phyloP scores from a whole-genome alignment of 1,140 invertebrate species.

The Euschistus heros region DNA sequence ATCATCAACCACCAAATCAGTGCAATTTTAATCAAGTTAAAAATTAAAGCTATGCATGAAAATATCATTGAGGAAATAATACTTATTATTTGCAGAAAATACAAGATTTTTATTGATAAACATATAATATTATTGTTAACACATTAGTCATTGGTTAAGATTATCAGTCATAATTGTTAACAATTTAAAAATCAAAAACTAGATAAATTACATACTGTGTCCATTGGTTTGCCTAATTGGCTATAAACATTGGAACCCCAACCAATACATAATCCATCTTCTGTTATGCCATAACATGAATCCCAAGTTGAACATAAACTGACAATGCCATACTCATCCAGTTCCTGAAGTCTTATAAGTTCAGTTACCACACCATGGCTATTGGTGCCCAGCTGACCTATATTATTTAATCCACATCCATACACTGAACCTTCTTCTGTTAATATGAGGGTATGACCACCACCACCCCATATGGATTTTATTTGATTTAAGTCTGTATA shows the following conservation, averaged over 20 bases:
- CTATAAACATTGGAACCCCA: constrained; percentile 65
- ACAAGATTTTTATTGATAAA: too few relatives aligned
- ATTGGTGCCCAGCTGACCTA: constrained; percentile 55
- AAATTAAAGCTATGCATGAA: too few relatives aligned
- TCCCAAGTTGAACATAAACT: constrained; percentile 62
- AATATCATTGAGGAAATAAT: too few relatives aligned
- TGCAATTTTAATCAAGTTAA: too few relatives aligned
- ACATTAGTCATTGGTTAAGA: too few relatives aligned
- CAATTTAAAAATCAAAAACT: too few relatives aligned
- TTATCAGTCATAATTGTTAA: too few relatives aligned
- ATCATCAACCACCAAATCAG: too few relatives aligned
- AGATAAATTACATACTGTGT: background rate
- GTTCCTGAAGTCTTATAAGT: constrained; percentile 27
- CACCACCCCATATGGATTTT: constrained; percentile 56
- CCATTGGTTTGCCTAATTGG: constrained; percentile 46
- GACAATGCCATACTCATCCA: constrained; percentile 39
- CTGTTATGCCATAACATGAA: constrained; percentile 49
- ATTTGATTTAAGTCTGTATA: constrained; percentile 35
- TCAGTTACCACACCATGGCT: constrained; percentile 30
- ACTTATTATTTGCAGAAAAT: too few relatives aligned
- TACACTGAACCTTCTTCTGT: constrained; percentile 54
- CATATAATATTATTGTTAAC: too few relatives aligned
- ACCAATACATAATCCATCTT: constrained; percentile 40
- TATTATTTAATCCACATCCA: constrained; percentile 75
- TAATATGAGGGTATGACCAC: constrained; percentile 60